Base-by-base conservation (phyloP, 2,113 vertebrate genomes). In the Perca flavescens region DNA sequence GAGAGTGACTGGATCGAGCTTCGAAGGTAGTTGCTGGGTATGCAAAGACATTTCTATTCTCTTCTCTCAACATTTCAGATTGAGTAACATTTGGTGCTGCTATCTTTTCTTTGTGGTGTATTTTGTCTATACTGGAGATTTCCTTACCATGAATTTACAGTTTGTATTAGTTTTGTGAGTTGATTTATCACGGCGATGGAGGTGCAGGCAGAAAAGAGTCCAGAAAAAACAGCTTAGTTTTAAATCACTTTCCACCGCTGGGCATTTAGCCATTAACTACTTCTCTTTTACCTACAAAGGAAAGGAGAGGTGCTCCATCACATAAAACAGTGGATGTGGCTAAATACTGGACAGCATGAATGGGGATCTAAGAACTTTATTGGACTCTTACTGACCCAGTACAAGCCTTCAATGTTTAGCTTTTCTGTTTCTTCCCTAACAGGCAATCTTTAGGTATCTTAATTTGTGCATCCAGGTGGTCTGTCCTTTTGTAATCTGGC, bases 261-360 rank as follows among this genome's bases (percentile, higher is more conserved):
- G 60, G 36, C n/a, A 3, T 84, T 79, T 63, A 79, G 70, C 56
- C 62, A 82, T 68, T 77, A 82, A 77, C 53, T 83, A 63, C 40
- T 61, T 79, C 46, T 72, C 31, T 80, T 79, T 80, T 34, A 47
- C 47, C 78, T 31, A 61, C 61, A 56, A n/a, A 74, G 25, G 22
- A 57, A 31, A 61, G 22, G 2, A 47, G 74, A 80, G 36, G 66
- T 77, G 71, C 74, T 90, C 71, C 54, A 80, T 87, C 85, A 82
- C 58, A 49, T 22, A 68, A 70, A 85, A 53, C 49, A 21, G n/a
- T 6, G 31, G 49, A 25, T 68, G 8, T 67, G 40, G 70, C 70
- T 71, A 78, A 74, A 79, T 61, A 71, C n/a, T 40, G 49, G 36
- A 64, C 19, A 50, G 57, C n/a, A 16, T 66, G 34, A 83, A 63